Base-by-base conservation (phyloP, 2,113 vertebrate genomes). In the Tiliqua scincoides region DNA sequence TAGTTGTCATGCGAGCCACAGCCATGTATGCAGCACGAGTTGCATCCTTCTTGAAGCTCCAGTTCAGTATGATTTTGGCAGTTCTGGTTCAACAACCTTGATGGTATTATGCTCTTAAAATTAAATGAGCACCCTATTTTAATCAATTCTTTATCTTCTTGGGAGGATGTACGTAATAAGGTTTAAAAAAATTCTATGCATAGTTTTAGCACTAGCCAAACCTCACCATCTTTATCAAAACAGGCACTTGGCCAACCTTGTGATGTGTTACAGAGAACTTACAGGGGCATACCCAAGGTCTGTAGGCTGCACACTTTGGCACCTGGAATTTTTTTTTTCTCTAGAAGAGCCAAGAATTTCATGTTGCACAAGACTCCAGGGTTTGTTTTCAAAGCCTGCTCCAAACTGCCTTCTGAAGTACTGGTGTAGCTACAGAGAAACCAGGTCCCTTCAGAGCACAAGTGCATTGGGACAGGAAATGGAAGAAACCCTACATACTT, bases 391-490 rank as follows among this genome's bases (percentile, higher is more conserved):
- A 95, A 95, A 96, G 94, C 90, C 93, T 95, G 94, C 95, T 95
- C 91, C 93, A 94, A 91, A 89, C 90, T 89, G 94, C 89, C 84
- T 94, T 94, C 94, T 94, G 92, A 96, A 96, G 93, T 93, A 89
- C 96, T 96, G 97, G 97, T 97, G 96, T 98, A 94, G 96, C 95
- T 98, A 97, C 97, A 97, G 97, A 98, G 97, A 98, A 98, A 95
- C 97, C 96, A 96, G 96, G 84, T 92, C 92, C 94, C 93, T 89
- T 96, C 95, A 93, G 95, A 93, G 93, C 88, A 68, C 94, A 90
- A 79, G 91, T 95, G 83, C 94, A 92, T 96, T 94, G 94, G 89
- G 94, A 84, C 92, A 87, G 93, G 93, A 94, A 91, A 88, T 82
- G 68, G 79, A 90, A 89, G 89, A 95, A 95, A 91, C 95, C 95